Percentiles rank a stretch among this genome's conserved stretches.
phyloP scores from a whole-genome alignment of 1,140 invertebrate genomes.

The Neodiprion pinetum region DNA sequence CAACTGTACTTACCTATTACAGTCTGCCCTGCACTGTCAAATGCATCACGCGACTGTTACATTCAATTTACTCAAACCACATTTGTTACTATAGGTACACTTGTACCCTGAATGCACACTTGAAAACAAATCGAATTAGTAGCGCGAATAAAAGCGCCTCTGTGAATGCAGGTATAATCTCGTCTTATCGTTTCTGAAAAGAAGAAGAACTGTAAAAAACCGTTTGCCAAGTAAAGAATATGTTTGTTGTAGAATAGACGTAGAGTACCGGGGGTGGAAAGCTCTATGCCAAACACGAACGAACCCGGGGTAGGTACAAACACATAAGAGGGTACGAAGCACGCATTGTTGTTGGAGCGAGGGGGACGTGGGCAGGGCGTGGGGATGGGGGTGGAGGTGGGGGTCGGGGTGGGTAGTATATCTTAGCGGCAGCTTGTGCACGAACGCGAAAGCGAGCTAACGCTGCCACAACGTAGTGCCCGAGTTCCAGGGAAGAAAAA shows the following conservation, averaged over 20 bases:
- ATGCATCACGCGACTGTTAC: not conserved
- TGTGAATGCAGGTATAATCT: no score
- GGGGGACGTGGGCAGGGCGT: no score
- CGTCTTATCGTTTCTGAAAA: no score
- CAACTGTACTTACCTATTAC: not conserved
- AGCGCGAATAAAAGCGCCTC: no score
- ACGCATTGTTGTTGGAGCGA: not conserved
- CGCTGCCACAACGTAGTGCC: not conserved
- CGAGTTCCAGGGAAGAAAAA: conserved; percentile 1
- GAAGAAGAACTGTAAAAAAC: no score
- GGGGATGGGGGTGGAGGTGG: no score
- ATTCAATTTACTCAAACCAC: no score
- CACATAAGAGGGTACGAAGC: not conserved
- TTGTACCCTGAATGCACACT: no score
- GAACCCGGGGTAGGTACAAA: not conserved
- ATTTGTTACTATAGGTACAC: no score
- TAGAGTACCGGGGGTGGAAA: not conserved
- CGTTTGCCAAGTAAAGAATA: not conserved
- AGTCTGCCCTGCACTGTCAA: not conserved
- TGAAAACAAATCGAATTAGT: no score
- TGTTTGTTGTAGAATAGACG: not conserved
- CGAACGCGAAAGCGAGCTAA: not conserved
- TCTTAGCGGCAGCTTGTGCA: not conserved
- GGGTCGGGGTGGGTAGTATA: not conserved
- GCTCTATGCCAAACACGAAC: not conserved